phyloP scores from a whole-genome alignment of 2,888 invertebrate genomes.

The Ephialtes manifestator region DNA sequence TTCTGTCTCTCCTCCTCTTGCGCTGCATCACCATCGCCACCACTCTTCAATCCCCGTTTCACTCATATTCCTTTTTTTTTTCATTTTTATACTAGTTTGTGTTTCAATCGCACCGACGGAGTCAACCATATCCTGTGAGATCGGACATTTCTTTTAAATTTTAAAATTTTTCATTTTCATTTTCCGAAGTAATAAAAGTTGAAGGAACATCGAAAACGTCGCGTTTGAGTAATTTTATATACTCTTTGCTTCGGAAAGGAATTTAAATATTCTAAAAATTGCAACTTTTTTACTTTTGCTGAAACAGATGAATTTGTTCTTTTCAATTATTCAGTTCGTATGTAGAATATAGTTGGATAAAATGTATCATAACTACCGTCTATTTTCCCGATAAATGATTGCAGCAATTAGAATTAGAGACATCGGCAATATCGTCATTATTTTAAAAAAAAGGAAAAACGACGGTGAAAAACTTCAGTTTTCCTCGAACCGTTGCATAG shows the following conservation, averaged over 20 bases:
- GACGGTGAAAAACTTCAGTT: not conserved
- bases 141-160: conserved; percentile 33
- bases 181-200: not conserved
- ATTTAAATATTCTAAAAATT: no score
- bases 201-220: not conserved
- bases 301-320: no score
- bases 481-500: not conserved
- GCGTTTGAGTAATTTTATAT: not conserved
- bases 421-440: not conserved
- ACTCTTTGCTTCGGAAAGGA: no score
- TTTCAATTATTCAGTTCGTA: no score
- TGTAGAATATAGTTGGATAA: no score
- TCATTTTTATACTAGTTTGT: conserved; percentile 51
- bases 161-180: conserved; percentile 47
- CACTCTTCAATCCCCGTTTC: conserved; percentile 29
- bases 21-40: conserved; percentile 26
- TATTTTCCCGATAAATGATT: not conserved
- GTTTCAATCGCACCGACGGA: conserved; percentile 50
- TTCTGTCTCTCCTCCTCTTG: conserved; percentile 67
- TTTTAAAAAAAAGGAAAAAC: not conserved
- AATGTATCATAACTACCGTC: not conserved
- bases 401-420: not conserved
- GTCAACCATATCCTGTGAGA: conserved; percentile 35
- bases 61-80: conserved; percentile 44
- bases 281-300: no score